A percentile compares a stretch with the other conserved stretches of the same genome.
Evolutionary conservation across 2,888 invertebrate genomes (phyloP).

Genomic region (Frankliniella fusca): DNA sequence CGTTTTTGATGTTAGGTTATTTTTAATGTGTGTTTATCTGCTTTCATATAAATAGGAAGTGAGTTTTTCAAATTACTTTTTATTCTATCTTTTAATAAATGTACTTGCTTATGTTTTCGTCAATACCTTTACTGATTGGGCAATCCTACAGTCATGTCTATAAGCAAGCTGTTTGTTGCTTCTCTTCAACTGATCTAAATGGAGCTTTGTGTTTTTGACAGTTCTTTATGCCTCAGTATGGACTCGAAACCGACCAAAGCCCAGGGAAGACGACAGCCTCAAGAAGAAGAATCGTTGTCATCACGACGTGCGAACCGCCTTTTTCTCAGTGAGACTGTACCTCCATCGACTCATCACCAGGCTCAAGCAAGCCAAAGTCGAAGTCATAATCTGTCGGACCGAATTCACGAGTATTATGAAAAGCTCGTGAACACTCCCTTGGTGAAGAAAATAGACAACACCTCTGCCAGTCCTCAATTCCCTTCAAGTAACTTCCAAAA

Average conservation of each 20-base stretch:
- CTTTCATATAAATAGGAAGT: neutral
- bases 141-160: neutral
- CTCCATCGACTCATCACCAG: neutral
- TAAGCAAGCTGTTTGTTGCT: neutral
- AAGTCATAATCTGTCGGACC: neutral
- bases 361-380: neutral
- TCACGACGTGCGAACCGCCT: neutral
- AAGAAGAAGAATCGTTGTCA: neutral
- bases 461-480: neutral
- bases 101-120: neutral
- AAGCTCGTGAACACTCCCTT: neutral
- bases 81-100: neutral
- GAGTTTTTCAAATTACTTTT: neutral
- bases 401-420: constrained; percentile 7
- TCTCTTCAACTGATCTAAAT: too few relatives aligned
- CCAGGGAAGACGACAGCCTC: neutral
- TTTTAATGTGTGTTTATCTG: neutral
- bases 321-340: neutral
- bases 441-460: neutral
- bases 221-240: neutral
- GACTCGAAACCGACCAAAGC: neutral
- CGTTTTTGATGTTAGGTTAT: neutral
- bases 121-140: neutral
- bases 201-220: neutral
- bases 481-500: neutral